phyloP scores from a whole-genome alignment of 2,888 invertebrate species.

The Lasius fuliginosus region DNA sequence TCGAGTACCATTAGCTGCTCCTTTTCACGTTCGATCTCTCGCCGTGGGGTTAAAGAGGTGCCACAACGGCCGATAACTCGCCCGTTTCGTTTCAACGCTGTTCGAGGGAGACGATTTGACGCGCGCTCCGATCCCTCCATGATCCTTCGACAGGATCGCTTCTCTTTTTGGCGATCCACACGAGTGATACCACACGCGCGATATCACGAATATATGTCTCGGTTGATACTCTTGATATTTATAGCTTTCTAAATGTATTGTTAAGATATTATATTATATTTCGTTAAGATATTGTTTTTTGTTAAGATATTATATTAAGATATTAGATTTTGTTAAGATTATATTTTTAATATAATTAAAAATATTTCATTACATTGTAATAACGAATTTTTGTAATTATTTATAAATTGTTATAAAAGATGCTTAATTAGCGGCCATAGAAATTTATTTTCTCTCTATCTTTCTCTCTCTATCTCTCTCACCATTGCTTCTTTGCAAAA shows the following conservation, averaged over 20 bases:
- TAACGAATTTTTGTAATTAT: not conserved
- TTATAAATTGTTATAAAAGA: not conserved
- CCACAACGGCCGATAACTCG: conserved; percentile 46
- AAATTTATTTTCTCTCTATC: not conserved
- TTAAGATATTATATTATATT: not conserved
- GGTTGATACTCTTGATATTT: not conserved
- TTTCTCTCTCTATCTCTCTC: not conserved
- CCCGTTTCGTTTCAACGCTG: conserved; percentile 28
- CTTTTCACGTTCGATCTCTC: conserved; percentile 63
- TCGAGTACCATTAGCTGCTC: conserved; percentile 71
- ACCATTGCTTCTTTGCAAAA: not conserved
- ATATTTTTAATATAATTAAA: not conserved
- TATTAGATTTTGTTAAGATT: not conserved
- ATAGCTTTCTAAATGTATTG: not conserved
- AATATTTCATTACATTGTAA: not conserved
- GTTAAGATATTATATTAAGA: too few relatives aligned
- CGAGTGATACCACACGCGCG: not conserved
- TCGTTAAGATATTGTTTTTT: not conserved
- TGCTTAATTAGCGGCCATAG: not conserved
- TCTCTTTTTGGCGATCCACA: conserved; percentile 21
- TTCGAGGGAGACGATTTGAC: conserved; percentile 9
- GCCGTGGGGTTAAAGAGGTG: conserved; percentile 41
- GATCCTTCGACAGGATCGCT: conserved; percentile 28
- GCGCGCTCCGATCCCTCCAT: conserved; percentile 22
- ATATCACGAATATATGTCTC: not conserved